These are phyloP conservation scores for Salvelinus fontinalis DNA, from an alignment of 2,113 vertebrate genomes.

Conservation along the genomic window DNA sequence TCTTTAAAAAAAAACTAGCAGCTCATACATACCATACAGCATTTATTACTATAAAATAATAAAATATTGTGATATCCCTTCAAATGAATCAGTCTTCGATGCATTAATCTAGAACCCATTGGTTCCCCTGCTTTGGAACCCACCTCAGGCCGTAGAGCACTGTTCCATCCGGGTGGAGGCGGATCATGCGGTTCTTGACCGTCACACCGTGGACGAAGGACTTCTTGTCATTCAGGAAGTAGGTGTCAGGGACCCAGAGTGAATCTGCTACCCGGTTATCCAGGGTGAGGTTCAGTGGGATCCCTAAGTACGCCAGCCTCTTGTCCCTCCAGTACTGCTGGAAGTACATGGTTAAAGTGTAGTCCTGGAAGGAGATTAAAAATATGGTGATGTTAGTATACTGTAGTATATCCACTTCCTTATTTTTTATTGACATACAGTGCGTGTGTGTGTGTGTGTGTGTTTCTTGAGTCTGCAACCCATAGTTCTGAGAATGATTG, in stretches of 20 bases:
- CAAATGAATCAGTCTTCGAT: no score
- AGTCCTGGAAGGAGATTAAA: slow-evolving; percentile 76
- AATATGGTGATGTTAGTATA: neutral
- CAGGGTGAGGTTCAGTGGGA: slow-evolving; percentile 91
- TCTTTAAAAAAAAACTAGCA: no score
- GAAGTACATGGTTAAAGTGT: slow-evolving; percentile 97
- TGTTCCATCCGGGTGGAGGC: slow-evolving; percentile 91
- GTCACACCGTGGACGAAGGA: slow-evolving; percentile 96
- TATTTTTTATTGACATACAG: neutral
- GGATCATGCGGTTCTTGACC: slow-evolving; percentile 95
- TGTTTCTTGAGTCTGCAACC: no score
- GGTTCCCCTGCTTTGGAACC: slow-evolving; percentile 37
- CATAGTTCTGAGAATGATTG: no score
- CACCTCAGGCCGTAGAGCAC: slow-evolving; percentile 94
- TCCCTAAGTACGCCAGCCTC: slow-evolving; percentile 89
- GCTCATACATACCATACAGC: no score
- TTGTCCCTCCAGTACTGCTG: slow-evolving; percentile 97
- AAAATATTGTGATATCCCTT: no score
- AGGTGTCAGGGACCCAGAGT: slow-evolving; percentile 96
- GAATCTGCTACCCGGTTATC: slow-evolving; percentile 95
- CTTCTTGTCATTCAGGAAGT: slow-evolving; percentile 97
- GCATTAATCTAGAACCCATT: neutral
- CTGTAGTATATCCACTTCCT: neutral
- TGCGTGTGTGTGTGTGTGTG: neutral
- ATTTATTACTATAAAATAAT: no score